A percentile compares a stretch with the other conserved stretches of the same genome.
phyloP scores from a whole-genome alignment of 2,113 vertebrate species.

The Rattus norvegicus region DNA sequence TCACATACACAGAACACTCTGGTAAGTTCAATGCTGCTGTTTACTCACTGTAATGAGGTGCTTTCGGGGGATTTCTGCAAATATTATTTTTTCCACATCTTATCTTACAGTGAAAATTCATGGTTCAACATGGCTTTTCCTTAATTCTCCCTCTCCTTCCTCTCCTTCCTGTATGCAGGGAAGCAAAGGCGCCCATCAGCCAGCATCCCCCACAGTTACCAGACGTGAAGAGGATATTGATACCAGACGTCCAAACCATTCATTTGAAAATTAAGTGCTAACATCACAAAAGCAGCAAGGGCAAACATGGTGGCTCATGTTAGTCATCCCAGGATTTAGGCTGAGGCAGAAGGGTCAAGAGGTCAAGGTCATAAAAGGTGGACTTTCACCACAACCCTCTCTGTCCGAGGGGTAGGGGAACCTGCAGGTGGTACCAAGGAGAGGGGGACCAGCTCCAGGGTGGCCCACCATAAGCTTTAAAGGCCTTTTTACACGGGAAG shows the following conservation, averaged over 20 bases:
- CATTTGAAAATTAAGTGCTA: not conserved
- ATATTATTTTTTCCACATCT: slow-evolving; percentile 80
- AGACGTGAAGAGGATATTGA: not conserved
- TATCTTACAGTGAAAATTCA: slow-evolving; percentile 82
- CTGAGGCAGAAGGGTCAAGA: not conserved
- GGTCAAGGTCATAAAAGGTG: not conserved
- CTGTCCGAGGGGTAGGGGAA: not conserved
- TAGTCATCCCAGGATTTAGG: not conserved
- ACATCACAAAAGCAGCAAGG: not conserved
- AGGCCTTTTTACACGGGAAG: not conserved
- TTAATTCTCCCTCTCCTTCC: not conserved
- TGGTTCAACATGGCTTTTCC: slow-evolving; percentile 82
- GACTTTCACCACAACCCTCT: not conserved
- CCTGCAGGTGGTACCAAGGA: not conserved
- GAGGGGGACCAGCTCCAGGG: not conserved
- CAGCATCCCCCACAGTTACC: not conserved
- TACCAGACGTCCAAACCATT: not conserved
- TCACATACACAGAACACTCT: slow-evolving; percentile 84
- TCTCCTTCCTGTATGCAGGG: not conserved
- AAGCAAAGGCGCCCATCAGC: not conserved
- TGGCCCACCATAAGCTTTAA: not conserved
- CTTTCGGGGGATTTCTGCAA: slow-evolving; percentile 86
- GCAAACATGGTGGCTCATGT: not conserved
- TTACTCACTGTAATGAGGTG: slow-evolving; percentile 88
- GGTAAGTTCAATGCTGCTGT: slow-evolving; percentile 86